phyloP scores from a whole-genome alignment of 2,797 vertebrate species.

The Peromyscus eremicus region DNA sequence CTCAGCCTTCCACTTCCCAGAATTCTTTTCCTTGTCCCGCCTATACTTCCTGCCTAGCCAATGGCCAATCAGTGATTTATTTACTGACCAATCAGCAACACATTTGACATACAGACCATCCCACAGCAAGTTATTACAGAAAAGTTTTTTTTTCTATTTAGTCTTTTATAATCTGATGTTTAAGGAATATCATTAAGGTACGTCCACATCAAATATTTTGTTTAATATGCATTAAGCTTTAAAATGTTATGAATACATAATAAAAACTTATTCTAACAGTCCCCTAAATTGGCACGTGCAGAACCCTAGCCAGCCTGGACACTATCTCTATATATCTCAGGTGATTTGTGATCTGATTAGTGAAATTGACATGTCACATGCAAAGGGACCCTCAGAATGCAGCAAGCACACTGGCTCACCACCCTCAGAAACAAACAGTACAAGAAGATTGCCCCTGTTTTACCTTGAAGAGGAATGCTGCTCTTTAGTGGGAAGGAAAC shows the following conservation, averaged over 20 bases:
- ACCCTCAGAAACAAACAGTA: background rate
- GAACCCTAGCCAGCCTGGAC: background rate
- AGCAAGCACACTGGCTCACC: background rate
- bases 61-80: too few species aligned
- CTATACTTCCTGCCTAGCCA: too few species aligned
- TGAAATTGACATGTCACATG: background rate
- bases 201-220: conserved; percentile 2
- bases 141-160: background rate
- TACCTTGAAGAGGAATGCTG: background rate
- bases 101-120: too few species aligned
- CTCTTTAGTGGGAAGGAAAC: conserved; percentile 26
- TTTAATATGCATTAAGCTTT: conserved; percentile 48
- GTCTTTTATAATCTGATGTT: conserved; percentile 52
- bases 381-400: background rate
- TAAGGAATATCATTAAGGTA: conserved; percentile 6
- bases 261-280: background rate
- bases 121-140: too few species aligned
- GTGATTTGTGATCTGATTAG: background rate
- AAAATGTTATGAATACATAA: background rate
- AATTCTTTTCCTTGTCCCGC: too few species aligned
- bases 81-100: too few species aligned
- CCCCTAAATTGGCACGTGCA: background rate
- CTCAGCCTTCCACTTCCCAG: too few species aligned
- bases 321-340: background rate
- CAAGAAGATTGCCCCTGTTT: background rate